These are phyloP conservation scores for Macaria liturata DNA, from an alignment of 2,888 invertebrate species.

Conservation along the genomic window DNA sequence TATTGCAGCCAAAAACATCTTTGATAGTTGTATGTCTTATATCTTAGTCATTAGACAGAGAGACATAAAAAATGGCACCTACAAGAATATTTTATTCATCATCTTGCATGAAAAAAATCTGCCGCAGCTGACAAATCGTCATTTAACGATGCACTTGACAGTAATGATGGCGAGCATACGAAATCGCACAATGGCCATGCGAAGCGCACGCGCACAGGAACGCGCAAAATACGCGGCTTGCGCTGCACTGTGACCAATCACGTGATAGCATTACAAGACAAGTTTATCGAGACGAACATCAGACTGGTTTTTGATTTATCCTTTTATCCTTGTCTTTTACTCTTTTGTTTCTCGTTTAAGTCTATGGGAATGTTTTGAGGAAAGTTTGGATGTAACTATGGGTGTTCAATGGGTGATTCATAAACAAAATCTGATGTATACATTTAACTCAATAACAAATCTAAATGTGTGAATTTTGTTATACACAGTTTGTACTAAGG, in stretches of 20 bases:
- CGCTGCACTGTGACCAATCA: constrained; percentile 38
- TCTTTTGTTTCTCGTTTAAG: constrained; percentile 9
- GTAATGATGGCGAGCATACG: constrained; percentile 65
- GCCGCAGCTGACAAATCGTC: constrained; percentile 42
- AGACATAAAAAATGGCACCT: too few relatives aligned
- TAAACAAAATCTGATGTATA: too few relatives aligned
- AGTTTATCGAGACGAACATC: constrained; percentile 32
- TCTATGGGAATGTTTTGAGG: neutral
- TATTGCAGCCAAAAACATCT: too few relatives aligned
- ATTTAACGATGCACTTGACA: constrained; percentile 58
- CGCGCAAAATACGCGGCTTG: constrained; percentile 7
- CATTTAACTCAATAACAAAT: too few relatives aligned
- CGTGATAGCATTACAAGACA: constrained; percentile 31
- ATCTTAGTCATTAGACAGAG: too few relatives aligned
- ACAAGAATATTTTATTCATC: too few relatives aligned
- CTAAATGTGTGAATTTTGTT: too few relatives aligned
- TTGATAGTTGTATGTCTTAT: too few relatives aligned
- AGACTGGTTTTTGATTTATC: neutral
- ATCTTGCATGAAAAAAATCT: too few relatives aligned
- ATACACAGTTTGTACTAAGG: too few relatives aligned
- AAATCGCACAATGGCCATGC: constrained; percentile 66
- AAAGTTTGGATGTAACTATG: neutral
- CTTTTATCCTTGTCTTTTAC: neutral
- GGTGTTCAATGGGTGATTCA: too few relatives aligned
- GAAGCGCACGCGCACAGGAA: constrained; percentile 43